These are phyloP conservation scores for Anolis carolinensis DNA, from an alignment of 2,113 vertebrate genomes.

Conservation along the genomic window DNA sequence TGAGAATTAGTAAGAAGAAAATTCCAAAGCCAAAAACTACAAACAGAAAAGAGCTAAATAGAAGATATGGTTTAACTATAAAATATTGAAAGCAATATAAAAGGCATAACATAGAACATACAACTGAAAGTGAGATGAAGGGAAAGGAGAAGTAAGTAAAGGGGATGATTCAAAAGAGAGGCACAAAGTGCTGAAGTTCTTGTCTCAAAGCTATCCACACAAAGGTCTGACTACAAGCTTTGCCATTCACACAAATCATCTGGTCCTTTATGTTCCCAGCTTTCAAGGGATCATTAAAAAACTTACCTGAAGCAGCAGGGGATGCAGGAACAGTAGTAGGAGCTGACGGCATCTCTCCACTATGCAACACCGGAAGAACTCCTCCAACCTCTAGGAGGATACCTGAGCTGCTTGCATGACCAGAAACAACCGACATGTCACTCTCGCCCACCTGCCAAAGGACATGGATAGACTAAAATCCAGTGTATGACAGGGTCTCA, in stretches of 20 bases:
- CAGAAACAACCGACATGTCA: slow-evolving; percentile 77
- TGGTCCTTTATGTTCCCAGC: slow-evolving; percentile 42
- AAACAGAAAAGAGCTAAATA: not conserved
- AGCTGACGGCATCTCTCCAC: slow-evolving; percentile 85
- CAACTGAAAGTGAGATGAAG: not conserved
- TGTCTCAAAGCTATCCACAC: not conserved
- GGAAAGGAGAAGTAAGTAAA: not conserved
- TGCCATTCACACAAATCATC: slow-evolving; percentile 1
- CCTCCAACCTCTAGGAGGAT: slow-evolving; percentile 90
- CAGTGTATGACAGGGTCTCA: not conserved
- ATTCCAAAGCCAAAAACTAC: not conserved
- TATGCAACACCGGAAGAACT: slow-evolving; percentile 83
- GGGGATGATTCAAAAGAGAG: not conserved
- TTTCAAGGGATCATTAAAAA: slow-evolving; percentile 7
- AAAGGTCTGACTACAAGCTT: not conserved
- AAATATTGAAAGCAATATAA: not conserved
- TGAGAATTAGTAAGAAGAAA: not conserved
- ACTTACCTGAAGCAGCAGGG: slow-evolving; percentile 89
- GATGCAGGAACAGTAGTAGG: slow-evolving; percentile 80
- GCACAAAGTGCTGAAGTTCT: not conserved
- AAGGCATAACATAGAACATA: not conserved
- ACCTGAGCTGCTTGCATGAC: slow-evolving; percentile 76
- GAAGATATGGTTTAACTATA: not conserved
- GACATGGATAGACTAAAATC: slow-evolving; percentile 52
- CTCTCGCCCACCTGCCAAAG: slow-evolving; percentile 80